Conservation (phyloP, 2,888 invertebrate species). For the Monochamus alternatus region DNA sequence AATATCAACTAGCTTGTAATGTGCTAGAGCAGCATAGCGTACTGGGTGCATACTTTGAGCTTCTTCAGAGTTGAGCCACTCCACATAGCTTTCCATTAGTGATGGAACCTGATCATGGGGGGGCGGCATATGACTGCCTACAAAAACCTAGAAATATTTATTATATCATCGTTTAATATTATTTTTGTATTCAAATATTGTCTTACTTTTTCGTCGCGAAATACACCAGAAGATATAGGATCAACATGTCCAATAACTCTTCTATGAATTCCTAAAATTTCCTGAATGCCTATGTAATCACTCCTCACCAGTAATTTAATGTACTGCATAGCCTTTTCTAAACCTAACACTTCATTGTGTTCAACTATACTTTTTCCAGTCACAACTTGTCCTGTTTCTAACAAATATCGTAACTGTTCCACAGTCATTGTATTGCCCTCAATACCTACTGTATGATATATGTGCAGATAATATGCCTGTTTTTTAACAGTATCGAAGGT, state of each 20-base stretch:
- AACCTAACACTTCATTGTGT: constrained; percentile 96
- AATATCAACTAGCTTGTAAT: constrained; percentile 96
- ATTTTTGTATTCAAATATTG: background rate
- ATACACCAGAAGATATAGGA: constrained; percentile 91
- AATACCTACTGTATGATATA: constrained; percentile 96
- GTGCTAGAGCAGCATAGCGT: constrained; percentile 95
- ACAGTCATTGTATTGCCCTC: constrained; percentile 98
- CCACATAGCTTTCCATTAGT: constrained; percentile 91
- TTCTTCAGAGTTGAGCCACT: constrained; percentile 94
- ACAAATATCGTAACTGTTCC: constrained; percentile 90
- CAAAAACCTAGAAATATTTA: constrained; percentile 78
- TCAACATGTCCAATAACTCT: constrained; percentile 96
- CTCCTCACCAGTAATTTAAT: constrained; percentile 86
- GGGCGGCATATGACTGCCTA: constrained; percentile 96
- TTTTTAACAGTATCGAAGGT: constrained; percentile 91
- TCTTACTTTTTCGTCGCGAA: constrained; percentile 83
- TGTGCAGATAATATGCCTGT: constrained; percentile 96
- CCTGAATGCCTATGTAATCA: constrained; percentile 85
- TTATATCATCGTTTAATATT: background rate
- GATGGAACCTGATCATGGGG: constrained; percentile 85
- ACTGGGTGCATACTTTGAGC: constrained; percentile 75
- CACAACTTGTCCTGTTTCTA: constrained; percentile 92
- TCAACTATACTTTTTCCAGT: constrained; percentile 95
- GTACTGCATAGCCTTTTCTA: constrained; percentile 96
- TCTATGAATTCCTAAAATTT: constrained; percentile 93